These are phyloP conservation scores for Dugesia japonica DNA, from an alignment of 2,888 invertebrate species.

Conservation along the genomic window DNA sequence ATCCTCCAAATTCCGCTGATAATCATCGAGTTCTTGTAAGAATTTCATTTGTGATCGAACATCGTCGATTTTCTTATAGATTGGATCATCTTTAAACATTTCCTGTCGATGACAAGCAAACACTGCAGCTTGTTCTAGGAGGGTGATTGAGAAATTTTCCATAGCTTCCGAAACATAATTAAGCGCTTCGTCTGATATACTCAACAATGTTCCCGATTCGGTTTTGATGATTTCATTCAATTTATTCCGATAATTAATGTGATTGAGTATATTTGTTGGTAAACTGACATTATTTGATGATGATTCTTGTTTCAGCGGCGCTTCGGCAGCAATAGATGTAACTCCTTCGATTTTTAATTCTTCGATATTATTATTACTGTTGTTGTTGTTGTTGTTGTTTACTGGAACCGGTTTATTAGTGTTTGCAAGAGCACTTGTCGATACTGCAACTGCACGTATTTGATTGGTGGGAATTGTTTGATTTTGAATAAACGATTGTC, in stretches of 20 bases:
- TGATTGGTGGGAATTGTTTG: neutral
- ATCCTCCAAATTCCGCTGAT: neutral
- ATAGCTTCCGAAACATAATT: neutral
- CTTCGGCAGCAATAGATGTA: neutral
- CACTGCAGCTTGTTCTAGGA: neutral
- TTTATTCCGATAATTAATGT: neutral
- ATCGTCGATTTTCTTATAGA: neutral
- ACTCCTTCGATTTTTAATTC: neutral
- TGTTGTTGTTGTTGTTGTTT: neutral
- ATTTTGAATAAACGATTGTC: neutral
- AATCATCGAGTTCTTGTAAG: neutral
- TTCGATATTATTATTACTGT: neutral
- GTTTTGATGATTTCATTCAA: neutral
- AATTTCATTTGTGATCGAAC: neutral
- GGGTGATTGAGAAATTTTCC: neutral
- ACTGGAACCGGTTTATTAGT: neutral
- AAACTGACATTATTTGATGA: neutral
- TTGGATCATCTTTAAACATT: conserved; percentile 5
- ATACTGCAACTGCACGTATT: neutral
- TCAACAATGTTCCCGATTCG: neutral
- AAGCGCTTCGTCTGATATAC: neutral
- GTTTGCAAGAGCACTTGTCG: neutral
- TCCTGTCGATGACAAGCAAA: neutral
- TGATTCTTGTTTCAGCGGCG: neutral
- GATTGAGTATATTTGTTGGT: neutral